Base-by-base conservation (phyloP, 2,113 vertebrate species). In the Clupea harengus region DNA sequence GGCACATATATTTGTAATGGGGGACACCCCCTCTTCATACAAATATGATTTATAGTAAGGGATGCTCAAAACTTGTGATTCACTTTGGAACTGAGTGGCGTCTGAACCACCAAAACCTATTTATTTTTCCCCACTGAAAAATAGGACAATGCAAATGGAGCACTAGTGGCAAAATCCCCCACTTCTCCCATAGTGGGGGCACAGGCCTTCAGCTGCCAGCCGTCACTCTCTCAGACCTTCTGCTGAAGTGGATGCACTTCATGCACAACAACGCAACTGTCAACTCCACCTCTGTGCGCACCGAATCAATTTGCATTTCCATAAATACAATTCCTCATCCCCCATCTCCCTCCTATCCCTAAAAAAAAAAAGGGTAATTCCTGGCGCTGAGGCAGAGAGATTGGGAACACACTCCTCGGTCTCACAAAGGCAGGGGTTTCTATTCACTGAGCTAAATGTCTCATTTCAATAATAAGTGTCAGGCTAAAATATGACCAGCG, bases 401-500 rank as follows among this genome's bases (percentile, higher is more conserved):
- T 75, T 47, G 50, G 39, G 83, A 84, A 52, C 85, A 83, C 85
- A 84, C 81, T 82, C 89, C 81, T 83, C 45, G 64, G 44, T 0
- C 83, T 50, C 57, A 88, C 87, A 85, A 89, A 75, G 17, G 90
- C 80, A 86, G 85, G 60, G 22, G 88, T 83, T 88, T 90, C 86
- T 89, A 89, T 91, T 90, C 88, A 85, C 52, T 46, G 80, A 84
- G 87, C 90, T 92, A 93, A 95, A 95, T 92, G 94, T 93, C 94
- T 95, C 91, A 95, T 95, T 95, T 95, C 92, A 95, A 94, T 95
- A 95, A 93, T 92, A 95, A 94, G 94, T 91, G 93, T 95, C 93
- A 95, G 90, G 54, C 90, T 92, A 95, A 95, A 96, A 96, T 95
- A 95, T 92, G 90, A 96, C 91, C 91, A 91, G 92, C 89, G 87